phyloP scores from a whole-genome alignment of 1,140 invertebrate genomes.

The Drosophila tsacasi region DNA sequence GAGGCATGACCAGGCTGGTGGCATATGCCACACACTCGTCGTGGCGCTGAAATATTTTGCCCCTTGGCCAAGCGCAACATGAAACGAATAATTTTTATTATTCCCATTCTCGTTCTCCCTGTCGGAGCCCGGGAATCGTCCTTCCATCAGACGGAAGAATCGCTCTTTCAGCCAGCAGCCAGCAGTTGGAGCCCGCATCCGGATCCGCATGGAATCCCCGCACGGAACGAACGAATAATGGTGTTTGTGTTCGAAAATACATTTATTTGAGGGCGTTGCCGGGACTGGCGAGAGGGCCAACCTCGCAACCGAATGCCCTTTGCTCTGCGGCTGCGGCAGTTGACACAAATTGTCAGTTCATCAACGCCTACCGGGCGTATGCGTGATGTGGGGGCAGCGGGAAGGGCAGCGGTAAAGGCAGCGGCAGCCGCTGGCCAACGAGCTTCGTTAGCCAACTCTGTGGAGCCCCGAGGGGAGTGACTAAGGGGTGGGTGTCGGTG shows the following conservation, averaged over 20 bases:
- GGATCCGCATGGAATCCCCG: constrained; percentile 43
- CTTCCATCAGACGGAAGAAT: constrained; percentile 32
- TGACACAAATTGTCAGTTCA: constrained; percentile 84
- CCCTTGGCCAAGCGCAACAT: constrained; percentile 70
- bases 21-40: constrained; percentile 71
- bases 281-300: background rate
- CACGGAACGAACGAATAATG: constrained; percentile 65
- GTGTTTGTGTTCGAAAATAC: constrained; percentile 81
- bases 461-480: background rate
- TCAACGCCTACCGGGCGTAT: constrained; percentile 81
- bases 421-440: constrained; percentile 36
- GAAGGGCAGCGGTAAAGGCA: background rate
- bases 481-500: background rate
- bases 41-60: constrained; percentile 68
- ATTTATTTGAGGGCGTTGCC: constrained; percentile 78
- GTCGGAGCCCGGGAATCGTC: constrained; percentile 22
- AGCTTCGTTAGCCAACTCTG: constrained; percentile 60
- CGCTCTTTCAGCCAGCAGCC: constrained; percentile 14
- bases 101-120: constrained; percentile 24
- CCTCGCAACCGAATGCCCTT: constrained; percentile 44
- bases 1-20: constrained; percentile 52
- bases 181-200: constrained; percentile 18
- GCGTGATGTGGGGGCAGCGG: constrained; percentile 49
- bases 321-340: constrained; percentile 72
- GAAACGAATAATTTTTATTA: constrained; percentile 83